Conservation (phyloP, 2,113 vertebrate species). For the Haemorhous mexicanus region DNA sequence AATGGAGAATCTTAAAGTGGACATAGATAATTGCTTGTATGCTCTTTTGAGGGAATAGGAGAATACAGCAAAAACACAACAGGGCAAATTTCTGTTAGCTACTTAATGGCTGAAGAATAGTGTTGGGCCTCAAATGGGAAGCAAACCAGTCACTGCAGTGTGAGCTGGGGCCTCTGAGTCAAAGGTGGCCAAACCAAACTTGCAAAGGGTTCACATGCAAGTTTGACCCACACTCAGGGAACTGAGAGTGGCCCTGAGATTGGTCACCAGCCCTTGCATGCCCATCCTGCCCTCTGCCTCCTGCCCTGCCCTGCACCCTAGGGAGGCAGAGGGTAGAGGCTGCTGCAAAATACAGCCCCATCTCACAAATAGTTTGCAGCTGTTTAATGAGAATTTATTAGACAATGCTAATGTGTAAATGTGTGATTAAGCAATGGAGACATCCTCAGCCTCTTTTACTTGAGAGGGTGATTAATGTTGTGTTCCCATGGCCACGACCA, state of each 20-base stretch:
- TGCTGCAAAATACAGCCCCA: background rate
- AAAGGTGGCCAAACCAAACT: background rate
- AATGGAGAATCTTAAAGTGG: background rate
- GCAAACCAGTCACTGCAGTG: background rate
- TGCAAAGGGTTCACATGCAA: accelerated
- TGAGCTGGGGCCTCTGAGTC: background rate
- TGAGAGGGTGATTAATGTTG: accelerated
- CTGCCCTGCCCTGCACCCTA: background rate
- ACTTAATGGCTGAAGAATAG: background rate
- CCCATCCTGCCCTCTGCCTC: background rate
- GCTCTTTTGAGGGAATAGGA: background rate
- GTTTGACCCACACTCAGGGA: background rate
- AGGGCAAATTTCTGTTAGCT: background rate
- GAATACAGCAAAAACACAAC: background rate
- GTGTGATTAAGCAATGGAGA: background rate
- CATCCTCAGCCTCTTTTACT: background rate
- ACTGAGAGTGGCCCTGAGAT: background rate
- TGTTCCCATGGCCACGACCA: background rate
- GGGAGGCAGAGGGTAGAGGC: accelerated
- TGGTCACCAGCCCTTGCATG: accelerated
- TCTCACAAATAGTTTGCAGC: background rate
- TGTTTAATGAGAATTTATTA: background rate
- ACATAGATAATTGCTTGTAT: background rate
- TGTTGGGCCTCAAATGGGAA: background rate
- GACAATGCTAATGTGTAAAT: background rate